A percentile compares a stretch with the other conserved stretches of the same genome.
These are phyloP conservation scores for Rutilus rutilus DNA, from an alignment of 2,113 vertebrate species.

Conservation along the genomic window DNA sequence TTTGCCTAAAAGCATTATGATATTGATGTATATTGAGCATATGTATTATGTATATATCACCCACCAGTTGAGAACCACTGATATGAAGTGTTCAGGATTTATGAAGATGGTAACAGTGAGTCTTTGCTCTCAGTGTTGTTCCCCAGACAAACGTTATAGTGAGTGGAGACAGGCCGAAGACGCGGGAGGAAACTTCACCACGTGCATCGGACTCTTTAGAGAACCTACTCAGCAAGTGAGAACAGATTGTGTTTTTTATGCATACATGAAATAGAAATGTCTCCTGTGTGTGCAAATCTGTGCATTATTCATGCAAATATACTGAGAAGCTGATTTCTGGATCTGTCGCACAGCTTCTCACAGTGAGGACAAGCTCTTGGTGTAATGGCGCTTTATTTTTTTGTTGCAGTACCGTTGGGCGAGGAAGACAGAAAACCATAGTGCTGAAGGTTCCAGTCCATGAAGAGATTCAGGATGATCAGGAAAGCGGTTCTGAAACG, in stretches of 20 bases:
- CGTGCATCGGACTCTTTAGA: conserved; percentile 87
- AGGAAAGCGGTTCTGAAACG: conserved; percentile 94
- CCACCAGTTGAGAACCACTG: neutral
- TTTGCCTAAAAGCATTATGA: neutral
- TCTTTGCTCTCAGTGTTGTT: conserved; percentile 82
- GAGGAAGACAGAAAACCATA: conserved; percentile 93
- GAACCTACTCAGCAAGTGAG: conserved; percentile 96
- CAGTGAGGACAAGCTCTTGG: neutral
- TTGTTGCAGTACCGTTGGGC: conserved; percentile 81
- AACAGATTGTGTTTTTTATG: neutral
- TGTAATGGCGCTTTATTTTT: neutral
- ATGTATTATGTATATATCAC: neutral
- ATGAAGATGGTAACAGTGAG: neutral
- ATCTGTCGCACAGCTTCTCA: neutral
- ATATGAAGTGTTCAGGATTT: too few relatives aligned
- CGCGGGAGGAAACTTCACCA: conserved; percentile 83
- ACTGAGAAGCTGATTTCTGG: neutral
- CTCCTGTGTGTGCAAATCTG: too few relatives aligned
- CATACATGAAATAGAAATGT: neutral
- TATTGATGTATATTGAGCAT: neutral
- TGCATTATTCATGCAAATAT: neutral
- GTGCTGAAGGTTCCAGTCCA: conserved; percentile 92
- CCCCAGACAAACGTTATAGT: conserved; percentile 97
- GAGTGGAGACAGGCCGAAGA: conserved; percentile 90
- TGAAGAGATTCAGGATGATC: conserved; percentile 93